Percentiles rank a stretch among this genome's conserved stretches.
Evolutionary conservation across 2,888 invertebrate species (phyloP).

Genomic region (Morinoia aosen): DNA sequence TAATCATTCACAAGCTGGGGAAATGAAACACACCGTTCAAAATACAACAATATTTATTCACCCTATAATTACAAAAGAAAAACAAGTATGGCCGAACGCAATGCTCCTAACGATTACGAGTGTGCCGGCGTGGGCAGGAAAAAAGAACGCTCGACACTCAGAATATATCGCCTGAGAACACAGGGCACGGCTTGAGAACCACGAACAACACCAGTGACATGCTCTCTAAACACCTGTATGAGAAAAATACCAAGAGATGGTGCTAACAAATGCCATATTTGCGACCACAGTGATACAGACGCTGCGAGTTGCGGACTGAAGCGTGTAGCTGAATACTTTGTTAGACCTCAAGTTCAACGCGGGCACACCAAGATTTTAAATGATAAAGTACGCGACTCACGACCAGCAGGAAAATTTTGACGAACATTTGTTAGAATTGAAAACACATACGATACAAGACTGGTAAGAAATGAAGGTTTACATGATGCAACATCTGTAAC

Average conservation of each 20-base stretch:
- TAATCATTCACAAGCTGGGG: background rate
- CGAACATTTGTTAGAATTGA: background rate
- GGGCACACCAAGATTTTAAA: background rate
- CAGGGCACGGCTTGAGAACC: background rate
- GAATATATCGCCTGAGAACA: background rate
- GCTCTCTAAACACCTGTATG: background rate
- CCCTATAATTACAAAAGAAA: conserved; percentile 49
- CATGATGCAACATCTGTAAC: background rate
- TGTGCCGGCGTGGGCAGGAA: background rate
- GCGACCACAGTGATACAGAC: background rate
- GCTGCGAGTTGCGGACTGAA: background rate
- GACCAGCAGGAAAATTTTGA: no score
- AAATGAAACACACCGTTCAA: background rate
- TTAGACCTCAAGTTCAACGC: background rate
- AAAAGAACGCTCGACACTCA: background rate
- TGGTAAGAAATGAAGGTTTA: background rate
- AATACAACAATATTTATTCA: conserved; percentile 55
- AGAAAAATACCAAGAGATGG: background rate
- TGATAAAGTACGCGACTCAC: no score
- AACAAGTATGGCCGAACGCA: conserved; percentile 40
- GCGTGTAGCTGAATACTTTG: background rate
- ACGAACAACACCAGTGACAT: background rate
- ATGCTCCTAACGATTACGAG: background rate
- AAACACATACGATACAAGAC: background rate
- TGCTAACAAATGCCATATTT: background rate